phyloP scores from a whole-genome alignment of 2,797 vertebrate species.

The Protosalanx chinensis region DNA sequence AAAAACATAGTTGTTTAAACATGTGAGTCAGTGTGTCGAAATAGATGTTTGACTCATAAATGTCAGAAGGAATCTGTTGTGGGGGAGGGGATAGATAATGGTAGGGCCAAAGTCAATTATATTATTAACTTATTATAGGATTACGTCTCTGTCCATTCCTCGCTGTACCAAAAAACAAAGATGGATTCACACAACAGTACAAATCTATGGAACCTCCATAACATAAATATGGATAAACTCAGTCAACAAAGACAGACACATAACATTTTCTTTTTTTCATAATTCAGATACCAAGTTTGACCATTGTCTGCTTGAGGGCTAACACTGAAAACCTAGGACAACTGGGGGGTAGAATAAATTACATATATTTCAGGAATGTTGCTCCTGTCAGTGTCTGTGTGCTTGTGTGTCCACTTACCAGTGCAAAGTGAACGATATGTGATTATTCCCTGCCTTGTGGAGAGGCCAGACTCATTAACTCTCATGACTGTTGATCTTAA shows the following conservation, averaged over 20 bases:
- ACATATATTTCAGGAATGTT: background rate
- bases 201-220: background rate
- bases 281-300: background rate
- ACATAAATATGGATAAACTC: slow-evolving; percentile 14
- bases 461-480: slow-evolving; percentile 70
- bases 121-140: slow-evolving; percentile 29
- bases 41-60: slow-evolving; percentile 70
- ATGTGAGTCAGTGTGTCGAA: slow-evolving; percentile 62
- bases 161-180: slow-evolving; percentile 18
- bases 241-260: slow-evolving; percentile 9
- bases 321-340: background rate
- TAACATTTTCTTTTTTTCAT: background rate
- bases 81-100: slow-evolving; percentile 10
- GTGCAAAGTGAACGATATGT: slow-evolving; percentile 50
- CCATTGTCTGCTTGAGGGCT: background rate
- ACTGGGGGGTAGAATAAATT: background rate
- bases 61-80: slow-evolving; percentile 67
- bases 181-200: slow-evolving; percentile 7
- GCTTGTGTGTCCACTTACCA: slow-evolving; percentile 31
- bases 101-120: slow-evolving; percentile 32
- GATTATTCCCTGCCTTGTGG: slow-evolving; percentile 63
- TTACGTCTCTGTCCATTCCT: slow-evolving; percentile 25
- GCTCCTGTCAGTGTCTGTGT: slow-evolving; percentile 7
- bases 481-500: slow-evolving; percentile 74
- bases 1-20: slow-evolving; percentile 2